Base-by-base conservation (phyloP, 1,140 invertebrate species). In the Macrocentrus cingulum region DNA sequence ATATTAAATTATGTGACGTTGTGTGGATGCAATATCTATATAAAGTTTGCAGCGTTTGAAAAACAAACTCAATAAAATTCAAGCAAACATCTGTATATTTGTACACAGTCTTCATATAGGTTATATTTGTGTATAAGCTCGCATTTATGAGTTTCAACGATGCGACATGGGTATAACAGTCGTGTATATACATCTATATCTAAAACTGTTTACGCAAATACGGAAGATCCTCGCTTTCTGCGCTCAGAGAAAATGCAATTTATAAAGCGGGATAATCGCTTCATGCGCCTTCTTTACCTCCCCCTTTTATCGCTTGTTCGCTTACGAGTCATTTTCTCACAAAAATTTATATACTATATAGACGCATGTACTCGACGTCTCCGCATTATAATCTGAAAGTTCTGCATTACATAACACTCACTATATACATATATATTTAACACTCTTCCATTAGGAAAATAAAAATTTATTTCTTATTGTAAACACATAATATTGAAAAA, bases 201-300 rank as follows among this genome's bases (percentile, higher is more conserved):
- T n/a, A n/a, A 19, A 11, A 51, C 13, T 34, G 18, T 51, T 37
- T 51, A 51, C 49, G 32, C 32, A 37, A 51, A 51, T 37, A 51
- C 16, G 15, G 13, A 51, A 51, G 13, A 20, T 51, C 18, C 32
- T 20, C 34, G 15, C 49, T 20, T 9, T 20, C 4, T n/a, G n/a
- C n/a, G n/a, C 45, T 23, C 18, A 9, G 32, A 39, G 29, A 37
- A 51, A 51, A 51, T 51, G 15, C 49, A 51, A 37, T 51, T 51
- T 37, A 20, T 34, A 51, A 51, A 51, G 49, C 49, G 11, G 29
- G 29, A 39, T 51, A 51, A 51, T 51, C 49, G 16, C 32, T 36
- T 51, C 18, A 51, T 51, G 36, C 36, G 13, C 34, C 15, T 16
- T 18, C 9, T 19, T 20, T 49, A 44, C 15, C 20, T 44, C 41